Conservation (phyloP, 2,797 vertebrate genomes). For the Esox lucius region DNA sequence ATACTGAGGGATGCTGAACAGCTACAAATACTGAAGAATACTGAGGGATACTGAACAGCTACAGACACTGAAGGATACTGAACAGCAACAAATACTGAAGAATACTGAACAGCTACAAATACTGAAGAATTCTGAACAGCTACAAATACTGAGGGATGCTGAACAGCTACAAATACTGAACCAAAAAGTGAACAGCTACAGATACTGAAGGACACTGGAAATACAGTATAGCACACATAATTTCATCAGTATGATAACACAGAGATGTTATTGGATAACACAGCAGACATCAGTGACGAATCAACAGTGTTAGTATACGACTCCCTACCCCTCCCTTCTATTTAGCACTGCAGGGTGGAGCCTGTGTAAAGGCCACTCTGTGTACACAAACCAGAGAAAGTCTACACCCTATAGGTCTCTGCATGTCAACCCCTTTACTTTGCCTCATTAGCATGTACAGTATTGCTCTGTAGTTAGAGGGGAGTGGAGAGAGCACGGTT, state of each 20-base stretch:
- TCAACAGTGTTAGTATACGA: slow-evolving; percentile 14
- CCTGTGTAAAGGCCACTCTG: not conserved
- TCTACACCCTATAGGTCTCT: not conserved
- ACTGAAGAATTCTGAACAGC: too few species aligned
- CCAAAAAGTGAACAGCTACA: too few species aligned
- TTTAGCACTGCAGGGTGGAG: slow-evolving; percentile 26
- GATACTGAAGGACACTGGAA: not conserved
- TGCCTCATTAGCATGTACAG: slow-evolving; percentile 11
- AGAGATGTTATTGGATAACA: too few species aligned
- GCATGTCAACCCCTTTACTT: not conserved
- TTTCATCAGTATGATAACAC: too few species aligned
- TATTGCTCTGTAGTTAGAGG: not conserved
- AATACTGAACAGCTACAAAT: too few species aligned
- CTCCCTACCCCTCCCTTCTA: slow-evolving; percentile 10
- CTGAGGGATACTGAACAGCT: too few species aligned
- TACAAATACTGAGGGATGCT: too few species aligned
- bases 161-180: too few species aligned
- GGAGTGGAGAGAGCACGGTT: not conserved
- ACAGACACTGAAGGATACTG: too few species aligned
- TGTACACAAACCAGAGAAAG: not conserved
- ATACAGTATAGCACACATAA: slow-evolving; percentile 2
- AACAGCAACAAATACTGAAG: too few species aligned
- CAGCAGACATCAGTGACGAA: slow-evolving; percentile 11
- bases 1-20: too few species aligned
- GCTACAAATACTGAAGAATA: too few species aligned